phyloP scores from a whole-genome alignment of 2,113 vertebrate species.

The Plestiodon gilberti region DNA sequence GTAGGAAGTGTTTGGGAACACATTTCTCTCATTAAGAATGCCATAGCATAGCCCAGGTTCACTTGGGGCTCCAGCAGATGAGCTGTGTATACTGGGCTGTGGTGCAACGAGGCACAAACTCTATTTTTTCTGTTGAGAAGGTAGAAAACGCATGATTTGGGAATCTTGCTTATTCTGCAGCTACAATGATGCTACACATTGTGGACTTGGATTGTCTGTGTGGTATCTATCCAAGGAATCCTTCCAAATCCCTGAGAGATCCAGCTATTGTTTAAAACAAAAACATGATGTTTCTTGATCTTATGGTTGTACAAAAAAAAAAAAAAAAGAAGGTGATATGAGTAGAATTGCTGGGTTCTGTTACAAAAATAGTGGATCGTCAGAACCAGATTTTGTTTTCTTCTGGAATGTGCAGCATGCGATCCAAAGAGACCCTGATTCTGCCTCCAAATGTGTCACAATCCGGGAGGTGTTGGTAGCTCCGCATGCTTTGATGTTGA shows the following conservation, averaged over 20 bases:
- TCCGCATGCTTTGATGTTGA: too few species aligned
- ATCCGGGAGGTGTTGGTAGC: too few species aligned
- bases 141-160: background rate
- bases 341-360: background rate
- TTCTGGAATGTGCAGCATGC: background rate
- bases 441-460: too few species aligned
- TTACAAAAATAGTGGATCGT: background rate
- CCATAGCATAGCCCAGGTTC: background rate
- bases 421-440: background rate
- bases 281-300: background rate
- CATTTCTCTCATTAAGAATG: background rate
- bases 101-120: background rate
- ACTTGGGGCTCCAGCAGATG: background rate
- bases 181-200: background rate
- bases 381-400: background rate
- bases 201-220: background rate
- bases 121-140: background rate
- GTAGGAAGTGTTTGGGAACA: slow-evolving; percentile 32
- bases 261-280: background rate
- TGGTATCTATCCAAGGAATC: background rate
- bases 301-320: background rate
- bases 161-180: background rate
- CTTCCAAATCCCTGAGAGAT: background rate
- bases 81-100: background rate
- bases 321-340: too few species aligned